Evolutionary conservation across 64 coral and sea anemone species (phyloP).

Genomic region (Stichodactyla helianthus): DNA sequence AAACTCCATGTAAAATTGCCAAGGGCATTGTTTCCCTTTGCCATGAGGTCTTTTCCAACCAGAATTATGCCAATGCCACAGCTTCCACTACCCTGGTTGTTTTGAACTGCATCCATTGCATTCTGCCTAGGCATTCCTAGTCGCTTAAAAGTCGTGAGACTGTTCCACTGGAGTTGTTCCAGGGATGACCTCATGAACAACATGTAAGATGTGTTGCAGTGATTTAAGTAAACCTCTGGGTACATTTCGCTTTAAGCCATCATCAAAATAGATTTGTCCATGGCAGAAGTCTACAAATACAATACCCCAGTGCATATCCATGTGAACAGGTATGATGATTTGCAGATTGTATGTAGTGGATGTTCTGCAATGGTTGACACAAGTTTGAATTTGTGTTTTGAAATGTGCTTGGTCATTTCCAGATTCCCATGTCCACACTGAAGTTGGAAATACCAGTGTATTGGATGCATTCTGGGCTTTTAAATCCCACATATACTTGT

Average conservation of each 20-base stretch:
- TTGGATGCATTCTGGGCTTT: not conserved
- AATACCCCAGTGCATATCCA: conserved; percentile 50
- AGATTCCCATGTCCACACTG: not conserved
- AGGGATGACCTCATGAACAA: conserved; percentile 24
- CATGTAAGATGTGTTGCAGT: conserved; percentile 40
- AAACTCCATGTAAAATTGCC: conserved; percentile 37
- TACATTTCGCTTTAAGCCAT: conserved; percentile 26
- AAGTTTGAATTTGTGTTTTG: not conserved
- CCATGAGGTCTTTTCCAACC: conserved; percentile 26
- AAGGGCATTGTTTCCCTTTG: not conserved
- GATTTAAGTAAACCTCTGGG: not conserved
- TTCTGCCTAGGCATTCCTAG: conserved; percentile 49
- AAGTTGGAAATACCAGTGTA: not conserved
- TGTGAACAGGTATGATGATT: conserved; percentile 47
- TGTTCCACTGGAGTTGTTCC: not conserved
- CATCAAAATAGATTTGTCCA: conserved; percentile 48
- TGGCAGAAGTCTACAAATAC: conserved; percentile 18
- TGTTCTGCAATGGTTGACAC: not conserved
- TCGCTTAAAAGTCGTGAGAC: not conserved
- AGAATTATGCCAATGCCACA: conserved; percentile 48
- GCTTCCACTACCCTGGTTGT: conserved; percentile 42
- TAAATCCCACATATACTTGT: not conserved
- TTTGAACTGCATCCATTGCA: conserved; percentile 12
- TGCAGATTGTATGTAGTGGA: not conserved
- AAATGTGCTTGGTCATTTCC: not conserved